These are phyloP conservation scores for Calyptommatus sinebrachiatus DNA, from an alignment of 2,113 vertebrate genomes.

Conservation along the genomic window DNA sequence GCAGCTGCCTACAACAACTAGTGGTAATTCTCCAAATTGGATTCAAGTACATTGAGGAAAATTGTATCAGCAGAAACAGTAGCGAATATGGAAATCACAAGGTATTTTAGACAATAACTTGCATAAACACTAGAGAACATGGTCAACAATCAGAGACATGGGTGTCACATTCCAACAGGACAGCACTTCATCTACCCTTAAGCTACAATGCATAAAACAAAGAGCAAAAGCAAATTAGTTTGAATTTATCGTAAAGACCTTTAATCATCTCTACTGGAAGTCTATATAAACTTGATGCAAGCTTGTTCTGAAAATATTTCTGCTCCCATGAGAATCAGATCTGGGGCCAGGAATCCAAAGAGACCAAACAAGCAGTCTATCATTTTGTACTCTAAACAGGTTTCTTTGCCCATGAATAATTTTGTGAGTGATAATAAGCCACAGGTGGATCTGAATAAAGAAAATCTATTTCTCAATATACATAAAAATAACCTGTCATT, in stretches of 20 bases:
- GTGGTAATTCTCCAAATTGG: not conserved
- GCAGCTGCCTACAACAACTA: not conserved
- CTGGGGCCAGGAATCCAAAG: not conserved
- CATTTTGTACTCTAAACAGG: constrained; percentile 13
- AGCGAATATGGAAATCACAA: not conserved
- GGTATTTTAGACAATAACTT: not conserved
- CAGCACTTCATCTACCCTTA: no score
- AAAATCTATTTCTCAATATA: constrained; percentile 35
- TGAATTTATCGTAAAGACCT: not conserved
- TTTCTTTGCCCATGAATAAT: constrained; percentile 19
- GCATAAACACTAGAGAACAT: no score
- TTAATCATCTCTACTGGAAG: not conserved
- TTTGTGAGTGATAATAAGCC: constrained; percentile 26
- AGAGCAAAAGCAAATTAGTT: no score
- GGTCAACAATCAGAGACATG: no score
- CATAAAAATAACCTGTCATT: constrained; percentile 32
- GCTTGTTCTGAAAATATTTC: constrained; percentile 2
- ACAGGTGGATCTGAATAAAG: constrained; percentile 30
- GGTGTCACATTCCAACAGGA: no score
- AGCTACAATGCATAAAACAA: no score
- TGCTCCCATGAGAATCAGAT: not conserved
- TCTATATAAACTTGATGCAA: not conserved
- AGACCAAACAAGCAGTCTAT: not conserved
- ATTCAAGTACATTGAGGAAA: not conserved
- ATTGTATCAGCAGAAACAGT: not conserved